Base-by-base conservation (phyloP, 2,888 invertebrate species). In the Anticlea derivata region DNA sequence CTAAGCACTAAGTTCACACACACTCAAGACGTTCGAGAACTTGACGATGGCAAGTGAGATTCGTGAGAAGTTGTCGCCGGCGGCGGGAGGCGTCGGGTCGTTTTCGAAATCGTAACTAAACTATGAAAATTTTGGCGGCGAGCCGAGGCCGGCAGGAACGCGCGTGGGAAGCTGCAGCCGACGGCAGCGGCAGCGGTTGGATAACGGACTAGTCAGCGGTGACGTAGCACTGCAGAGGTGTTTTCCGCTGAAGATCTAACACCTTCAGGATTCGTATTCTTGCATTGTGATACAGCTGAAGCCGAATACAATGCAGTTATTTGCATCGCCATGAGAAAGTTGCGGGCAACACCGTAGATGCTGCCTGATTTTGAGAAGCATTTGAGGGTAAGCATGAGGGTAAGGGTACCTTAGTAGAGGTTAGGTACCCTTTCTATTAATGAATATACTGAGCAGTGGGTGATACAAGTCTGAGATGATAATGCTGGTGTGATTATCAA, bases 101-200 rank as follows among this genome's bases (percentile, higher is more conserved):
- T 90, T 90, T 89, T 90, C 90, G 90, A 85, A 89, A 88, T 90
- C 89, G 90, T 88, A 88, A 89, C 90, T 89, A 90, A 88, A 90
- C 89, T 90, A 87, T 82, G 86, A 84, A 86, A 87, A 81, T 80
- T 70, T 88, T 89, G 90, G 90, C 88, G 66, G 62, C 60, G 59
- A 64, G 86, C 89, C 90, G 86, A 86, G 85, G 86, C 80, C 85
- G 79, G 69, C 50, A 68, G 86, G 87, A 80, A 86, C 87, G 73
- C 66, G 89, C 75, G 89, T 88, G 79, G 88, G 89, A 63, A 55
- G 80, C 48, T 84, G 85, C 86, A 85, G 61, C 68, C 66, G 61
- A 58, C 74, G 72, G 70, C 78, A 72, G 79, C 73, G 72, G 70
- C 73, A 72, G 70, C 76, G 73, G 80, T 87, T 84, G 86, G 83